Percentiles rank a stretch among this genome's conserved stretches.
Evolutionary conservation across 2,113 vertebrate species (phyloP).

Genomic region (Sciurus niger): DNA sequence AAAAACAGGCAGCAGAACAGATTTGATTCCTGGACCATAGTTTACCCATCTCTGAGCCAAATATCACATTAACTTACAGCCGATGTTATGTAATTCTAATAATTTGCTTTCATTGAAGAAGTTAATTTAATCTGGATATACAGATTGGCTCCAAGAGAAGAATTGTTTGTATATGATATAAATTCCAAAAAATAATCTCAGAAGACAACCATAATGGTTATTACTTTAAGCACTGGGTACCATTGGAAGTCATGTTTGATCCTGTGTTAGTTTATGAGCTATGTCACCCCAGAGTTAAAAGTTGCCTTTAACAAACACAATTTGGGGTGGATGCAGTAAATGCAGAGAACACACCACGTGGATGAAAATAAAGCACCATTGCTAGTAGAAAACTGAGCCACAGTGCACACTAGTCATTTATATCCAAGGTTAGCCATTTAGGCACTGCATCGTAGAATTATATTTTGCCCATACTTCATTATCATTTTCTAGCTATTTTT

Average conservation of each 20-base stretch:
- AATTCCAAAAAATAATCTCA: conserved; percentile 51
- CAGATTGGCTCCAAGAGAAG: background rate
- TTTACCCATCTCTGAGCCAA: background rate
- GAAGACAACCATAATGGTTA: background rate
- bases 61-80: background rate
- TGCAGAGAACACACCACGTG: background rate
- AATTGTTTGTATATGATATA: background rate
- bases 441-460: background rate
- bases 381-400: background rate
- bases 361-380: background rate
- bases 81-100: background rate
- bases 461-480: background rate
- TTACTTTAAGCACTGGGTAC: background rate
- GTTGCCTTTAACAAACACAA: background rate
- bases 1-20: background rate
- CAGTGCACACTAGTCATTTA: background rate
- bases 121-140: conserved; percentile 24
- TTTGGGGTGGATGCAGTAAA: background rate
- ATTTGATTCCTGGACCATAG: background rate
- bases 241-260: background rate
- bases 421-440: background rate
- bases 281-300: background rate
- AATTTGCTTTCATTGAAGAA: conserved; percentile 11
- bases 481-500: background rate
- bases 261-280: background rate